Conservation (phyloP, 2,888 invertebrate genomes). For the Chymomyza caudatula region DNA sequence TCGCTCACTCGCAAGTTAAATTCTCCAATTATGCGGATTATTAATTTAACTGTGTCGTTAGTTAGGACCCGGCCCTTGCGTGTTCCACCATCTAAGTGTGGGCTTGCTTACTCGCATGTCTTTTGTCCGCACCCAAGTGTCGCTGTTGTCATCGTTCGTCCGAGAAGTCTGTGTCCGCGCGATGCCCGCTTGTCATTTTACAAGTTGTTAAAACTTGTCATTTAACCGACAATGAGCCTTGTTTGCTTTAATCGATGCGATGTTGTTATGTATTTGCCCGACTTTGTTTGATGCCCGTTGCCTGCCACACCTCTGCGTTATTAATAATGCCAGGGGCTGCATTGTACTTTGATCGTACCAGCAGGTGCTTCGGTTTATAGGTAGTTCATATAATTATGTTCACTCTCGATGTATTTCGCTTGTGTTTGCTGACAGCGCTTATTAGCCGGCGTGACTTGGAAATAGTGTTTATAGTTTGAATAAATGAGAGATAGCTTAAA, state of each 20-base stretch:
- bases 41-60: conserved; percentile 77
- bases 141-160: neutral
- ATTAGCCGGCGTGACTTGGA: neutral
- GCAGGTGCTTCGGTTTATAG: neutral
- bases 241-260: conserved; percentile 76
- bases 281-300: conserved; percentile 36
- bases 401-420: neutral
- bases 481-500: neutral
- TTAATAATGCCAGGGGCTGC: conserved; percentile 56
- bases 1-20: conserved; percentile 61
- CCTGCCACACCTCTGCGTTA: conserved; percentile 44
- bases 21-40: conserved; percentile 78
- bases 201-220: conserved; percentile 76
- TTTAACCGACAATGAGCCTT: conserved; percentile 77
- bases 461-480: neutral
- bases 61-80: conserved; percentile 20
- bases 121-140: conserved; percentile 1
- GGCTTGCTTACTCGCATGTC: neutral
- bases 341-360: conserved; percentile 18
- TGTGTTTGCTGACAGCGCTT: neutral
- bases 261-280: conserved; percentile 72
- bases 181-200: conserved; percentile 65
- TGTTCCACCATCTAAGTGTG: neutral
- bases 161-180: neutral
- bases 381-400: neutral